These are phyloP conservation scores for Leptoteleia sp. DNA, from an alignment of 1,140 invertebrate species.

Conservation along the genomic window DNA sequence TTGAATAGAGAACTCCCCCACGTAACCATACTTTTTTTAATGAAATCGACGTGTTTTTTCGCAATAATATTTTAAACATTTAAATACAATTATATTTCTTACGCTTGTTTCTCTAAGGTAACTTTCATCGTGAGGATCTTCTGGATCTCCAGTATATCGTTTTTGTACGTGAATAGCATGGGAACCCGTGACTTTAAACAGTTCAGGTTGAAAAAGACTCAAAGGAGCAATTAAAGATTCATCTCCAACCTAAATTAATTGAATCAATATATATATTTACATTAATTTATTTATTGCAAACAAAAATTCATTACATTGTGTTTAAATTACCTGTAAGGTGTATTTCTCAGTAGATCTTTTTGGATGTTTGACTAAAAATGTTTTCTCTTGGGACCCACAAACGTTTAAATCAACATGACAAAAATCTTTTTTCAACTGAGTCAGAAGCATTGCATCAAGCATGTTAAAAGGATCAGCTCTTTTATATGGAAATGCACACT, in stretches of 20 bases:
- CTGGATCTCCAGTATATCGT: slow-evolving; percentile 89
- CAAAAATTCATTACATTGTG: no score
- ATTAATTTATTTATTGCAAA: no score
- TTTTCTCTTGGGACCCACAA: slow-evolving; percentile 91
- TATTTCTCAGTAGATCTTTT: slow-evolving; percentile 87
- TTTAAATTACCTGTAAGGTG: slow-evolving; percentile 82
- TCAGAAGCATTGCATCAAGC: slow-evolving; percentile 88
- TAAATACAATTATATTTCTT: no score
- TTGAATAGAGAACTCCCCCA: no score
- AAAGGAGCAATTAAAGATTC: slow-evolving; percentile 95
- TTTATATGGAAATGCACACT: slow-evolving; percentile 94
- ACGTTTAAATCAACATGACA: slow-evolving; percentile 95
- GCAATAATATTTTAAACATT: no score
- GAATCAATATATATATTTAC: no score
- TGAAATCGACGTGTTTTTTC: no score
- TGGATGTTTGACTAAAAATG: slow-evolving; percentile 88
- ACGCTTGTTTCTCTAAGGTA: slow-evolving; percentile 94
- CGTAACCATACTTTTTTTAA: no score
- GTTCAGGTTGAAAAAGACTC: slow-evolving; percentile 93
- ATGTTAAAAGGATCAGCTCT: slow-evolving; percentile 87
- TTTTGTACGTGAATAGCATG: slow-evolving; percentile 88
- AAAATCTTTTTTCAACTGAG: slow-evolving; percentile 93
- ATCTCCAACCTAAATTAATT: slow-evolving; percentile 95
- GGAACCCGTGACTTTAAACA: slow-evolving; percentile 90
- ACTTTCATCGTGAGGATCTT: slow-evolving; percentile 96